phyloP scores from a whole-genome alignment of 2,113 vertebrate genomes.

The Pyxicephalus adspersus region DNA sequence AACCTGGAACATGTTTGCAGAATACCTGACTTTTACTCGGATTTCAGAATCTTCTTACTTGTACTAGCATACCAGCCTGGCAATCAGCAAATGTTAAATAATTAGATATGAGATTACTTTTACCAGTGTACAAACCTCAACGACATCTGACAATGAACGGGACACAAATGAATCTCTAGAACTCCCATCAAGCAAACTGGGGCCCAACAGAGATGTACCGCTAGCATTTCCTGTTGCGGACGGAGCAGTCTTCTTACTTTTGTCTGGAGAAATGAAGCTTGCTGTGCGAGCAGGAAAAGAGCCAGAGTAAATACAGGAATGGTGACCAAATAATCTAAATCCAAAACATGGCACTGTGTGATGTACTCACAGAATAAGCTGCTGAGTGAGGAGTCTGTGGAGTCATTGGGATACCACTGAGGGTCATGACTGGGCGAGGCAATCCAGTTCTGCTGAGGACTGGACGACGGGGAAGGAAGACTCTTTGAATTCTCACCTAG shows the following conservation, averaged over 20 bases:
- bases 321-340: background rate
- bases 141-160: conserved; percentile 88
- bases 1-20: too few relatives aligned
- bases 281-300: conserved; percentile 68
- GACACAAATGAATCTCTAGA: conserved; percentile 96
- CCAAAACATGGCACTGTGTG: background rate
- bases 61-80: too few relatives aligned
- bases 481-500: conserved; percentile 90
- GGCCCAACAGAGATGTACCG: conserved; percentile 88
- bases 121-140: conserved; percentile 77
- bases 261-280: conserved; percentile 95
- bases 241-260: conserved; percentile 84
- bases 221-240: conserved; percentile 80
- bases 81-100: too few relatives aligned
- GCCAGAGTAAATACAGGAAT: background rate
- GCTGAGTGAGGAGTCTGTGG: conserved; percentile 91
- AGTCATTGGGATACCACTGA: conserved; percentile 97
- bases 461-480: conserved; percentile 85
- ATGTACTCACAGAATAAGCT: conserved; percentile 90
- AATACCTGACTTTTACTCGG: too few relatives aligned
- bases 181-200: conserved; percentile 93
- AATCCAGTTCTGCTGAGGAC: conserved; percentile 93
- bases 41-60: too few relatives aligned
- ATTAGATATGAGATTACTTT: background rate
- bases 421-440: conserved; percentile 95